phyloP scores from a whole-genome alignment of 1,140 invertebrate genomes.

The Varroa destructor region DNA sequence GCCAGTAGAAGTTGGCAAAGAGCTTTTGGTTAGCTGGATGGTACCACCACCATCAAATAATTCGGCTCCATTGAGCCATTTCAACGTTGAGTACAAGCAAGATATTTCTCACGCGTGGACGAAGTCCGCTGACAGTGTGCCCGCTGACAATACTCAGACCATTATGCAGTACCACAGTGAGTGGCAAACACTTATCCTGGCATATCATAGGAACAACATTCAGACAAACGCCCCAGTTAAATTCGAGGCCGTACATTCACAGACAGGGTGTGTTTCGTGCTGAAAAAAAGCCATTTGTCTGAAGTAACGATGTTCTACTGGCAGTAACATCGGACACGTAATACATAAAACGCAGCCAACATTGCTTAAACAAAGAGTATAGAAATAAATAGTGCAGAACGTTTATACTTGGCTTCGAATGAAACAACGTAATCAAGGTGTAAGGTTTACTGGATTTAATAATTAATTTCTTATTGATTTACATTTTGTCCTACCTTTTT shows the following conservation, averaged over 20 bases:
- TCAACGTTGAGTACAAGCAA: conserved; percentile 27
- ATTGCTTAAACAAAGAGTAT: too few relatives aligned
- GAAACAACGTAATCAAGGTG: too few relatives aligned
- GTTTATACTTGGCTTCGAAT: too few relatives aligned
- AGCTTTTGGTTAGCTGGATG: conserved; percentile 9
- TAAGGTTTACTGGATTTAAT: too few relatives aligned
- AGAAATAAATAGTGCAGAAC: too few relatives aligned
- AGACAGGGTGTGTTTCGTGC: not conserved
- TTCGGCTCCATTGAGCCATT: conserved; percentile 10
- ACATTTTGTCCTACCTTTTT: too few relatives aligned
- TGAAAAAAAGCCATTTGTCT: not conserved
- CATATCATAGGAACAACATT: too few relatives aligned
- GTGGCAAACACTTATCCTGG: not conserved
- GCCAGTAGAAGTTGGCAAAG: not conserved
- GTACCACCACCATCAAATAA: conserved; percentile 2
- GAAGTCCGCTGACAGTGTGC: conserved; percentile 19
- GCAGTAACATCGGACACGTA: too few relatives aligned
- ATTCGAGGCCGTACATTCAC: not conserved
- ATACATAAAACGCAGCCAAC: too few relatives aligned
- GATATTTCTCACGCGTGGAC: conserved; percentile 26
- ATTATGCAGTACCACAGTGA: conserved; percentile 26
- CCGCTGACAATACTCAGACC: not conserved
- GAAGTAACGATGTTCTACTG: too few relatives aligned
- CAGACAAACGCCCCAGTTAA: too few relatives aligned
- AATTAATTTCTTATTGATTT: too few relatives aligned